These are phyloP conservation scores for Leptopilina myrica DNA, from an alignment of 2,888 invertebrate species.

Conservation along the genomic window DNA sequence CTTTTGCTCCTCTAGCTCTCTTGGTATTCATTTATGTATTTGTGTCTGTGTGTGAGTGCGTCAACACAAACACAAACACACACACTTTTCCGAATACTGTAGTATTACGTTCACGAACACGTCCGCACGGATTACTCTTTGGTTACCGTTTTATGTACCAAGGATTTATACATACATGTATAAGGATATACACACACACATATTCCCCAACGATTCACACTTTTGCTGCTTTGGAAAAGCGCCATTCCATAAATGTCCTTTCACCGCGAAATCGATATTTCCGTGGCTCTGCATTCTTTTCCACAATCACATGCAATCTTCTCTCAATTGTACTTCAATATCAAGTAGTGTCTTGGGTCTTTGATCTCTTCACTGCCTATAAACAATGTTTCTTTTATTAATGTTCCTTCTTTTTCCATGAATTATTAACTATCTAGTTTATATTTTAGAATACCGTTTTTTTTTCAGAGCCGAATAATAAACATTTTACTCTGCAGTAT, in stretches of 20 bases:
- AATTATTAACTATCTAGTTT: no score
- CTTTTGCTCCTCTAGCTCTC: constrained; percentile 21
- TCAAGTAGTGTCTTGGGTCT: neutral
- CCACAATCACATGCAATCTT: constrained; percentile 49
- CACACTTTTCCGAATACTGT: no score
- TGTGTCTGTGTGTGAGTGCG: no score
- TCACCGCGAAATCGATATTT: constrained; percentile 54
- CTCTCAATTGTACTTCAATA: constrained; percentile 6
- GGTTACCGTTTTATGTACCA: constrained; percentile 18
- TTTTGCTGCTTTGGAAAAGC: constrained; percentile 46
- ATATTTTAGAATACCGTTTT: no score
- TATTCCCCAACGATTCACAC: constrained; percentile 43
- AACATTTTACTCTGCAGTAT: no score
- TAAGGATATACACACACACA: constrained; percentile 41
- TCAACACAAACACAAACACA: no score
- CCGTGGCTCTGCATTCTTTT: constrained; percentile 48
- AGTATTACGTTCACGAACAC: constrained; percentile 3
- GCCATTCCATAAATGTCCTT: constrained; percentile 53
- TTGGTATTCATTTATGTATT: neutral
- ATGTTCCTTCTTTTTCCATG: no score
- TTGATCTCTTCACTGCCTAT: neutral
- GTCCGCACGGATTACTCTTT: neutral
- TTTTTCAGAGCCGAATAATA: no score
- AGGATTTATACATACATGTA: neutral
- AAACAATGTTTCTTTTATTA: neutral